Evolutionary conservation across 2,888 invertebrate species (phyloP).

Genomic region (Ecliptopera silaceata): DNA sequence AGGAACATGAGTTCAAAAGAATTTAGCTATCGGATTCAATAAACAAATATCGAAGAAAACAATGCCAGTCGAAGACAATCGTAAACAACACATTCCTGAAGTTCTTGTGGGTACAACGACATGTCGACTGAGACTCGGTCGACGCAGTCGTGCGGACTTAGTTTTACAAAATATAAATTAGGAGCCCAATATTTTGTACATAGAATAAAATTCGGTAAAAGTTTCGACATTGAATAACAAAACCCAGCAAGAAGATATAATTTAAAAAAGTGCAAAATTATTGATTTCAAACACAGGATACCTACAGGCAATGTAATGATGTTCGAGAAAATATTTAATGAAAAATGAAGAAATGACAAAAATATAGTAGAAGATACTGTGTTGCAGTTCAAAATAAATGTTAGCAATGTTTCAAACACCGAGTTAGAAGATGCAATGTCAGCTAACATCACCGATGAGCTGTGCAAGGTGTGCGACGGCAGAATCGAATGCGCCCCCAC

Average conservation of each 20-base stretch:
- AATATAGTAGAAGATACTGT: too few relatives aligned
- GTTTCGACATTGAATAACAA: too few relatives aligned
- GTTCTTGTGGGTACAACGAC: slow-evolving; percentile 7
- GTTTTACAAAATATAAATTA: background rate
- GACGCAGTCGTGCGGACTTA: slow-evolving; percentile 7
- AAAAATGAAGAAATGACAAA: too few relatives aligned
- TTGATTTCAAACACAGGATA: too few relatives aligned
- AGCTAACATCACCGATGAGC: slow-evolving; percentile 67
- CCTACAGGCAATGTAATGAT: too few relatives aligned
- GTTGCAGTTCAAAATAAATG: background rate
- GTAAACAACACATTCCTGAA: slow-evolving; percentile 39
- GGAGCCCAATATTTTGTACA: too few relatives aligned
- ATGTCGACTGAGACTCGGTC: background rate
- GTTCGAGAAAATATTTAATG: too few relatives aligned
- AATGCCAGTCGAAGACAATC: slow-evolving; percentile 40
- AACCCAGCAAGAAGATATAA: too few relatives aligned
- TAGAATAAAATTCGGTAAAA: too few relatives aligned
- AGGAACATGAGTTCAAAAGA: slow-evolving; percentile 4
- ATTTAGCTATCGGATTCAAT: slow-evolving; percentile 6
- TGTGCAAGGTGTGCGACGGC: slow-evolving; percentile 75
- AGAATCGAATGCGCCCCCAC: slow-evolving; percentile 75
- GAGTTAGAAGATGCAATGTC: slow-evolving; percentile 69
- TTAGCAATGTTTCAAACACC: slow-evolving; percentile 19
- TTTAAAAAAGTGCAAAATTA: too few relatives aligned
- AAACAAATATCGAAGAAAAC: slow-evolving; percentile 43